Evolutionary conservation across 1,140 invertebrate genomes (phyloP).

Genomic region (Polyergus mexicanus): DNA sequence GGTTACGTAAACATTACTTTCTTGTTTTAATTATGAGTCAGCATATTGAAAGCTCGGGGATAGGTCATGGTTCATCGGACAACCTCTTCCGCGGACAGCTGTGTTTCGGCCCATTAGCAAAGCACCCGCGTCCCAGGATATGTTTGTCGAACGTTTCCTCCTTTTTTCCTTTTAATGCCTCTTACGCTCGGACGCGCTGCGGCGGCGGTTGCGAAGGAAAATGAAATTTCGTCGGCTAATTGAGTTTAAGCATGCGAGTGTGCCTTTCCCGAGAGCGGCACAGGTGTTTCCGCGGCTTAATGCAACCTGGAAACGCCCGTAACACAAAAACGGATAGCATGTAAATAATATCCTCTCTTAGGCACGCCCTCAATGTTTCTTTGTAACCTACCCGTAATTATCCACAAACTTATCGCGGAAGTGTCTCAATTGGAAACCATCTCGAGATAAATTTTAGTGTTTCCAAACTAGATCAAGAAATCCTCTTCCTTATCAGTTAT

Average conservation of each 20-base stretch:
- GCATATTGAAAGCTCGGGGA: conserved; percentile 47
- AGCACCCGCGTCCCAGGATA: conserved; percentile 49
- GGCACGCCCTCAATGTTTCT: conserved; percentile 45
- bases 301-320: conserved; percentile 60
- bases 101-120: conserved; percentile 68
- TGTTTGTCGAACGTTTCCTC: conserved; percentile 47
- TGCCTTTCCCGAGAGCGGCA: conserved; percentile 52
- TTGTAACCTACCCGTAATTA: conserved; percentile 33
- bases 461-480: neutral
- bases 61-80: conserved; percentile 76
- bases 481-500: neutral
- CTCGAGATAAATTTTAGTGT: neutral
- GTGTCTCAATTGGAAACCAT: neutral
- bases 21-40: conserved; percentile 70
- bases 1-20: conserved; percentile 24
- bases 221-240: conserved; percentile 78
- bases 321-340: conserved; percentile 56
- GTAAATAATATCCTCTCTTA: conserved; percentile 41
- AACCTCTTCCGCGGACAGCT: conserved; percentile 73
- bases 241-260: conserved; percentile 73
- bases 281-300: conserved; percentile 71
- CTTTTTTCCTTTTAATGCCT: conserved; percentile 12
- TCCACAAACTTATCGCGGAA: conserved; percentile 10
- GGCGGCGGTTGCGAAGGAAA: conserved; percentile 55
- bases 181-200: conserved; percentile 29